Conservation (phyloP, 2,797 vertebrate genomes). For the Aselliscus stoliczkanus region DNA sequence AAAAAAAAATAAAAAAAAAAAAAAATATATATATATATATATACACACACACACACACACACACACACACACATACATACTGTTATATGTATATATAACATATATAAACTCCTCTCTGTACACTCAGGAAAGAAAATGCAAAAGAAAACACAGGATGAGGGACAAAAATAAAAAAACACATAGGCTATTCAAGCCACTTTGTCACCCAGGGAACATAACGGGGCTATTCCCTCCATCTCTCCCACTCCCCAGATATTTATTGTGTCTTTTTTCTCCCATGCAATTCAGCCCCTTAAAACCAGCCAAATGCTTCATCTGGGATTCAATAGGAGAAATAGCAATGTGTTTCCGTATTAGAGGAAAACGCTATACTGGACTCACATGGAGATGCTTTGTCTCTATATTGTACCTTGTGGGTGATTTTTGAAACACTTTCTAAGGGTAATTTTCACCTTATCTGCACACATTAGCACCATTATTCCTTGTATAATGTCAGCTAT, state of each 20-base stretch:
- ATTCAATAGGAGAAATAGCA: neutral
- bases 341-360: neutral
- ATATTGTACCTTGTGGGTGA: neutral
- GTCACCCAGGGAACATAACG: neutral
- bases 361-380: neutral
- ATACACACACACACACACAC: too few species aligned
- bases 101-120: neutral
- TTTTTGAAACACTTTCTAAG: neutral
- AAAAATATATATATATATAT: too few species aligned
- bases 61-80: too few species aligned
- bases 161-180: neutral
- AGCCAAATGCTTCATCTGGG: neutral
- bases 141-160: neutral
- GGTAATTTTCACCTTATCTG: neutral
- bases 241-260: neutral
- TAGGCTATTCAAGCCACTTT: neutral
- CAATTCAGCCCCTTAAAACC: neutral
- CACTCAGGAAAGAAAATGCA: neutral
- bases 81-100: too few species aligned
- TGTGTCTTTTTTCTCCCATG: neutral
- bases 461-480: neutral
- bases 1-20: too few species aligned
- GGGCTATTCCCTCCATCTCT: neutral
- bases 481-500: neutral
- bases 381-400: neutral